These are phyloP conservation scores for Acipenser oxyrinchus DNA, from an alignment of 2,797 vertebrate species.

Conservation along the genomic window DNA sequence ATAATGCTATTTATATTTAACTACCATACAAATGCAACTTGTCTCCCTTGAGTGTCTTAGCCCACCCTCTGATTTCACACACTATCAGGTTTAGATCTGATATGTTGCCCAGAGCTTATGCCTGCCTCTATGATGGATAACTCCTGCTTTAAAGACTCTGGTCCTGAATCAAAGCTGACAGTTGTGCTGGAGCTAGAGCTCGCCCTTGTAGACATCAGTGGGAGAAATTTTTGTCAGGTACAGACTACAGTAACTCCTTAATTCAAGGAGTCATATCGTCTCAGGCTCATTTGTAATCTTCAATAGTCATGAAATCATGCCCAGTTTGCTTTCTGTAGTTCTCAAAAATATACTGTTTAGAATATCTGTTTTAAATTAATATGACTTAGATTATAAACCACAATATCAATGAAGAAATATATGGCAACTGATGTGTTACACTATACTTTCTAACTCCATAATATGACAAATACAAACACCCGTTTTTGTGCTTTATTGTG, in stretches of 20 bases:
- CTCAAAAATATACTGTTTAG: no score
- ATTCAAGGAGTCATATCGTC: no score
- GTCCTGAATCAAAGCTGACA: constrained; percentile 35
- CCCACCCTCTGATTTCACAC: constrained; percentile 47
- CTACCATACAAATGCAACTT: constrained; percentile 34
- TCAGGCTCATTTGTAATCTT: no score
- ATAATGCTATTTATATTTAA: constrained; percentile 32
- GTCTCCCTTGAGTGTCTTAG: constrained; percentile 38
- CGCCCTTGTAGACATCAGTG: constrained; percentile 19
- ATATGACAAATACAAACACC: no score
- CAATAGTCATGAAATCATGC: no score
- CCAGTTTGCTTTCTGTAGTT: no score
- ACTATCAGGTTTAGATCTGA: constrained; percentile 42
- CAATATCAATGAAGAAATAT: no score
- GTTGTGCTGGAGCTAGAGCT: constrained; percentile 25
- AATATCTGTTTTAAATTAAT: no score
- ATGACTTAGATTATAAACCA: no score
- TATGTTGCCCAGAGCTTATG: constrained; percentile 37
- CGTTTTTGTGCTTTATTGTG: no score
- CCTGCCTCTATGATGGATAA: constrained; percentile 45
- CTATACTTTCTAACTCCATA: no score
- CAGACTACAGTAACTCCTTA: not conserved
- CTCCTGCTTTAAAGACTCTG: constrained; percentile 36
- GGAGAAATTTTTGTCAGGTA: constrained; percentile 22
- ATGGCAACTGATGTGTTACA: no score